A percentile compares a stretch with the other conserved stretches of the same genome.
phyloP scores from a whole-genome alignment of 2,113 vertebrate species.

The Psilopsiagon aymara region DNA sequence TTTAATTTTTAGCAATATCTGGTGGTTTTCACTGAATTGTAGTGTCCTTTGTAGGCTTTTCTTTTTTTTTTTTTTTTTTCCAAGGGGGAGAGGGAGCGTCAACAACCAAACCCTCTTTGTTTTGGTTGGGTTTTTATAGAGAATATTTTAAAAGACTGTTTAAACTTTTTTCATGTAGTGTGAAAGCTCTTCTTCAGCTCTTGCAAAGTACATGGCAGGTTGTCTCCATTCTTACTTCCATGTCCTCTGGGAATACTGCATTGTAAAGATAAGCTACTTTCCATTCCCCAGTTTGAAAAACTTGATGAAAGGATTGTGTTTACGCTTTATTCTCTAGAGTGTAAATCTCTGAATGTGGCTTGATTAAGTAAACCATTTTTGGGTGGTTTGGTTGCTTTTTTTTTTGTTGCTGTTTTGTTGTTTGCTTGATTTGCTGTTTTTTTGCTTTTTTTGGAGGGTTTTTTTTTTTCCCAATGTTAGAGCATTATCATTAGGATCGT shows the following conservation, averaged over 20 bases:
- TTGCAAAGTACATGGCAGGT: background rate
- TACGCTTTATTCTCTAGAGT: background rate
- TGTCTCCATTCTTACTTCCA: background rate
- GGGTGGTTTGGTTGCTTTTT: background rate
- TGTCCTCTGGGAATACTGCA: background rate
- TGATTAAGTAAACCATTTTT: background rate
- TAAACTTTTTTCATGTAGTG: background rate
- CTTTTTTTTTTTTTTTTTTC: background rate
- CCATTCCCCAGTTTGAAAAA: background rate
- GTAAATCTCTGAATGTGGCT: background rate
- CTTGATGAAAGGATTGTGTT: background rate
- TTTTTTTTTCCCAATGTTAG: background rate
- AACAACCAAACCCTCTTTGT: background rate
- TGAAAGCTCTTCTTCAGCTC: background rate
- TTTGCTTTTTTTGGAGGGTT: background rate
- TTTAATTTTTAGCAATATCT: background rate
- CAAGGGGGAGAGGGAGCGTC: background rate
- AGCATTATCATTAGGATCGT: background rate
- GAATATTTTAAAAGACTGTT: background rate
- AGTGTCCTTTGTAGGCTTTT: fast-evolving
- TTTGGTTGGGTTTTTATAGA: background rate
- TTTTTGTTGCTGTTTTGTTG: background rate
- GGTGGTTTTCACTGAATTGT: background rate
- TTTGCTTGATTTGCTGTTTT: background rate
- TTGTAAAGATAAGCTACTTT: background rate